Evolutionary conservation across 1,140 invertebrate species (phyloP).

Genomic region (Drosophila yakuba): DNA sequence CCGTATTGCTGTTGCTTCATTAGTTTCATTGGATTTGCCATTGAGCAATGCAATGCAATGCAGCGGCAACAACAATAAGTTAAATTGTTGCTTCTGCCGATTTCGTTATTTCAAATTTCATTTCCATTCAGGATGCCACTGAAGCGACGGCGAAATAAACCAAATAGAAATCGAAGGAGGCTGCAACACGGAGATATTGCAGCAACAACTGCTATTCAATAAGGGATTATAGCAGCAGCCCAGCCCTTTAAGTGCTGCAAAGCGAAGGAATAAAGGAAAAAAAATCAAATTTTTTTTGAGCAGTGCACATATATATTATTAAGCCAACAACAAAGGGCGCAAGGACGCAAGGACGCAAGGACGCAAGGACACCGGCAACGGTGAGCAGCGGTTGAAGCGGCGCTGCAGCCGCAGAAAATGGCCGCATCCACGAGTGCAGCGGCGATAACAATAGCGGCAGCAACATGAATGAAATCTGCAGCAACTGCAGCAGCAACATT

Average conservation of each 20-base stretch:
- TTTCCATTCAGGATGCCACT: constrained; percentile 44
- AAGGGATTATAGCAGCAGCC: background rate
- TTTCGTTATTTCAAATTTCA: constrained; percentile 62
- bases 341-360: background rate
- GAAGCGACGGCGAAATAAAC: constrained; percentile 7
- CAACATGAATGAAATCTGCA: constrained; percentile 31
- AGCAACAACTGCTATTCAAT: background rate
- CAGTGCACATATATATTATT: constrained; percentile 8
- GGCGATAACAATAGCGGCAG: constrained; percentile 17
- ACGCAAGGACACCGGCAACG: background rate
- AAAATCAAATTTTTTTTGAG: background rate
- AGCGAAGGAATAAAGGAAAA: background rate
- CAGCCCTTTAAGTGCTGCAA: background rate
- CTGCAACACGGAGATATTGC: background rate
- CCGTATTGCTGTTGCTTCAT: constrained; percentile 24
- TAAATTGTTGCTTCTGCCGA: constrained; percentile 27
- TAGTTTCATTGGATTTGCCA: constrained; percentile 29
- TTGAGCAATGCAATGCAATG: constrained; percentile 2
- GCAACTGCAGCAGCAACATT: constrained; percentile 11
- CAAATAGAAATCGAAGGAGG: constrained; percentile 14
- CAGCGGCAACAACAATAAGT: background rate
- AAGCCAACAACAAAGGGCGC: constrained; percentile 25
- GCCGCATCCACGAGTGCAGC: constrained; percentile 37
- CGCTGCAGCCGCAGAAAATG: constrained; percentile 37
- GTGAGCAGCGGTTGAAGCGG: constrained; percentile 2